Evolutionary conservation across 1,140 invertebrate genomes (phyloP).

Genomic region (Laodelphax striatellus): DNA sequence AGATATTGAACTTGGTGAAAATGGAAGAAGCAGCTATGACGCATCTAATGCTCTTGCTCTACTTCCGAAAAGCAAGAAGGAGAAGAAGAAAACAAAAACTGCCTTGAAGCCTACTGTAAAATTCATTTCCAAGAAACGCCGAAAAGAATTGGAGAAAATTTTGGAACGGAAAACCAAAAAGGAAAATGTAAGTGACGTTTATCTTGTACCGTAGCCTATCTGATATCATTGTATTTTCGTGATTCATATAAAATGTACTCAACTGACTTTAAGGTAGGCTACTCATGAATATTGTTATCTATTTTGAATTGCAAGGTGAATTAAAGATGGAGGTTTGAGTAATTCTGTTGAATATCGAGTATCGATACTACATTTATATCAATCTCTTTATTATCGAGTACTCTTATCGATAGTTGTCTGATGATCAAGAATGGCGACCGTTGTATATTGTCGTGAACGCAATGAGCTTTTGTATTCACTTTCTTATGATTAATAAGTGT

Average conservation of each 20-base stretch:
- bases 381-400: too few species aligned
- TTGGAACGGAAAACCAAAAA: constrained; percentile 83
- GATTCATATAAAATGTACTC: neutral
- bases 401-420: too few species aligned
- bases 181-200: constrained; percentile 50
- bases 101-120: constrained; percentile 39
- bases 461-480: too few species aligned
- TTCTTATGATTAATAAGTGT: too few species aligned
- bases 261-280: neutral
- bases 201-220: neutral
- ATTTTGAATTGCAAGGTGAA: neutral
- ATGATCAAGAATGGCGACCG: too few species aligned
- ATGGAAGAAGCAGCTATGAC: constrained; percentile 50
- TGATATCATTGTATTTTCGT: neutral
- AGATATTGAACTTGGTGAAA: constrained; percentile 43
- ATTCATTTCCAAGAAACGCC: constrained; percentile 74
- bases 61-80: constrained; percentile 61
- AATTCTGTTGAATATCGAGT: too few species aligned
- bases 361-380: too few species aligned
- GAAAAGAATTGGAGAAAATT: constrained; percentile 75
- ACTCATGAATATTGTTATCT: neutral
- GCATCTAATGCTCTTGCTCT: constrained; percentile 66
- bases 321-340: neutral
- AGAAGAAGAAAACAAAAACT: constrained; percentile 51
- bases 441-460: too few species aligned